phyloP scores from a whole-genome alignment of 1,140 invertebrate species.

The Polypedilum vanderplanki region DNA sequence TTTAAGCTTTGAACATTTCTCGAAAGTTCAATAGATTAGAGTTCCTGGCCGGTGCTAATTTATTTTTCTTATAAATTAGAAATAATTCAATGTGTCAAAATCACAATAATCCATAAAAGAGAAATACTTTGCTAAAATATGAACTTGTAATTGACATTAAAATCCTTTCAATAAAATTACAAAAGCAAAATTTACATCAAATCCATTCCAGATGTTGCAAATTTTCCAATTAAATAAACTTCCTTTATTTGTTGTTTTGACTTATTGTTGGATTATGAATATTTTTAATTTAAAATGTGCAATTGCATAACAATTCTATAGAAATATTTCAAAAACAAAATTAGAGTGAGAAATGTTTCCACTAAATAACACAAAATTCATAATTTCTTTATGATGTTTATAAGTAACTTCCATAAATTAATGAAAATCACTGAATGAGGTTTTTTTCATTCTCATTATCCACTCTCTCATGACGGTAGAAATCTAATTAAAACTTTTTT shows the following conservation, averaged over 20 bases:
- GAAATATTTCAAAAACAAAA: not conserved
- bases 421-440: not conserved
- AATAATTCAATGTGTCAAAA: not conserved
- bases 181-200: too few relatives aligned
- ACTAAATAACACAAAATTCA: too few relatives aligned
- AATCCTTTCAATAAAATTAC: too few relatives aligned
- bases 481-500: conserved; percentile 26
- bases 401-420: not conserved
- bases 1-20: not conserved
- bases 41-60: too few relatives aligned
- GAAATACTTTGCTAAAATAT: not conserved
- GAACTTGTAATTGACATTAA: not conserved
- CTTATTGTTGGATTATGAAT: not conserved
- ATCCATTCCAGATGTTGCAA: too few relatives aligned
- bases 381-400: too few relatives aligned
- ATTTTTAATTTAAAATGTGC: not conserved
- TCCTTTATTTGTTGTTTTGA: not conserved
- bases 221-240: too few relatives aligned
- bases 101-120: not conserved
- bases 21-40: not conserved
- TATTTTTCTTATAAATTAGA: not conserved
- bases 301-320: not conserved
- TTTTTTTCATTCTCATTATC: not conserved
- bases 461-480: too few relatives aligned
- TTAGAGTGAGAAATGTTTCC: not conserved